Percentiles rank a stretch among this genome's conserved stretches.
Evolutionary conservation across 2,113 vertebrate species (phyloP).

Genomic region (Anolis carolinensis): DNA sequence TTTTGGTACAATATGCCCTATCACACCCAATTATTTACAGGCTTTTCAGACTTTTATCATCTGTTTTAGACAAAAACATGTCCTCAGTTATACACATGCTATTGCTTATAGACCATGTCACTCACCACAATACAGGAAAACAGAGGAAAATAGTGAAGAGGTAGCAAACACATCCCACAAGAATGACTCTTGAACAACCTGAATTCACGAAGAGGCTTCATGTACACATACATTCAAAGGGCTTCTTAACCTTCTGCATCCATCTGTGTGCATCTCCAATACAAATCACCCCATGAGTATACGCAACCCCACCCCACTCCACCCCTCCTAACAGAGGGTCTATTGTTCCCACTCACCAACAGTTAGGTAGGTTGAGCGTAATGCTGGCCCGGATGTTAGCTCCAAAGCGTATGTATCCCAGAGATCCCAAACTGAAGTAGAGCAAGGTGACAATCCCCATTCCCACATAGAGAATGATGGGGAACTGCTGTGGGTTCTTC

Average conservation of each 20-base stretch:
- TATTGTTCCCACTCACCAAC: slow-evolving; percentile 82
- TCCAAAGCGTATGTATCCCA: slow-evolving; percentile 92
- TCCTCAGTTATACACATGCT: background rate
- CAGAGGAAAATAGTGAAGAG: background rate
- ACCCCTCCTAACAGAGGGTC: background rate
- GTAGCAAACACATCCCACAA: background rate
- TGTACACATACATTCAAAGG: background rate
- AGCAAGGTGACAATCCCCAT: slow-evolving; percentile 87
- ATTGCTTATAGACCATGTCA: background rate
- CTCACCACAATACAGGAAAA: background rate
- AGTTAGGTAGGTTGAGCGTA: slow-evolving; percentile 95
- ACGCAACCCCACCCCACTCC: fast-evolving
- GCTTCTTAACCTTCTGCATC: background rate
- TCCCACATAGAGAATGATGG: slow-evolving; percentile 84
- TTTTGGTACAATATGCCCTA: too few relatives aligned
- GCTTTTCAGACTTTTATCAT: background rate
- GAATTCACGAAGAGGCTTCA: background rate
- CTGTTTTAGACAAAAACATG: background rate
- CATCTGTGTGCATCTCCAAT: background rate
- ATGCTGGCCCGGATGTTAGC: slow-evolving; percentile 84
- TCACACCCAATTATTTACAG: background rate
- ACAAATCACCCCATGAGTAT: background rate
- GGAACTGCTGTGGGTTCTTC: slow-evolving; percentile 87
- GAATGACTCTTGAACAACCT: background rate
- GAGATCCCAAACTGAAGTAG: slow-evolving; percentile 88